A percentile compares a stretch with the other conserved stretches of the same genome.
Conservation (phyloP, 2,888 invertebrate species). For the Plemyria rubiginata region DNA sequence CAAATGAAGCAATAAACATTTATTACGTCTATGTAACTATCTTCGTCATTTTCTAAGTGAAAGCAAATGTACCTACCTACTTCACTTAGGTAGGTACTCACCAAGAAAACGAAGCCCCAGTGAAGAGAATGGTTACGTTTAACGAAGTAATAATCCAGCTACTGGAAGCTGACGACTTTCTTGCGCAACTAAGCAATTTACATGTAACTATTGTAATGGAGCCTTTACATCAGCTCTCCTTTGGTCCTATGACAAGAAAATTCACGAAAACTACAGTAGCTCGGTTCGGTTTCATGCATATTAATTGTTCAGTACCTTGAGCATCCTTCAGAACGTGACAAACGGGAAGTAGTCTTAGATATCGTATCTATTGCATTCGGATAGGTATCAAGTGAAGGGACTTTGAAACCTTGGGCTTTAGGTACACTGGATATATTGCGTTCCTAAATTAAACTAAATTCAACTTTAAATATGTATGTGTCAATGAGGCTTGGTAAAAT, state of each 20-base stretch:
- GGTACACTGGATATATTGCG: neutral
- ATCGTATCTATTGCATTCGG: conserved; percentile 14
- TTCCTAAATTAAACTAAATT: neutral
- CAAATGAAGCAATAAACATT: conserved; percentile 10
- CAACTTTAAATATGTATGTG: neutral
- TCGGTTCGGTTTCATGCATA: conserved; percentile 33
- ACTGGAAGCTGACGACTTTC: conserved; percentile 38
- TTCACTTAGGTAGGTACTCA: too few species aligned
- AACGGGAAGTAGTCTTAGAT: conserved; percentile 19
- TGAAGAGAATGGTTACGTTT: conserved; percentile 35
- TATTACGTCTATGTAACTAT: conserved; percentile 7
- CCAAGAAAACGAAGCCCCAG: conserved; percentile 36
- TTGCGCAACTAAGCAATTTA: conserved; percentile 44
- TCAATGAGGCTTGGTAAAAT: too few species aligned
- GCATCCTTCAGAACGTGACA: conserved; percentile 37
- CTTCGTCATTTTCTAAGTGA: conserved; percentile 16
- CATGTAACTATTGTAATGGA: conserved; percentile 36
- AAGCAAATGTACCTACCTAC: conserved; percentile 23
- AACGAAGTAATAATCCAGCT: conserved; percentile 38
- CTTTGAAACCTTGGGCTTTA: neutral
- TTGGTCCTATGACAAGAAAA: conserved; percentile 18
- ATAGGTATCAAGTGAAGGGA: conserved; percentile 3
- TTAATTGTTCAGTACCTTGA: conserved; percentile 36
- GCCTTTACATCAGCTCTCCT: conserved; percentile 26
- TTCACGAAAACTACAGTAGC: conserved; percentile 8